Conservation (phyloP, 2,888 invertebrate species). For the Axea sp. region DNA sequence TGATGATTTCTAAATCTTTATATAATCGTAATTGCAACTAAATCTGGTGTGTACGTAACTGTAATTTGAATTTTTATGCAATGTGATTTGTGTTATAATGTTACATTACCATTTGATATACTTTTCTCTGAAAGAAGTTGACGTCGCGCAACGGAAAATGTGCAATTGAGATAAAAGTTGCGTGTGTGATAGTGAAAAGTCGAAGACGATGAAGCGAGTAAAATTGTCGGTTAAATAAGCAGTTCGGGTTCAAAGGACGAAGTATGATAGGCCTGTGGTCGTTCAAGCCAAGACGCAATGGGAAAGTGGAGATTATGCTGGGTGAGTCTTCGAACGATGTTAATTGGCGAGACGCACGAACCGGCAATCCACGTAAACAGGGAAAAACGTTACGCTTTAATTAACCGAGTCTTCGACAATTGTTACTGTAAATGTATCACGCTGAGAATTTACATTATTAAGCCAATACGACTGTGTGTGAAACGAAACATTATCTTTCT, state of each 20-base stretch:
- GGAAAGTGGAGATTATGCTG: conserved; percentile 85
- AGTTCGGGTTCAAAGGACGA: conserved; percentile 55
- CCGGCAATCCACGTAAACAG: conserved; percentile 52
- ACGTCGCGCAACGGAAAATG: conserved; percentile 13
- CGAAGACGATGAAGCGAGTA: conserved; percentile 21
- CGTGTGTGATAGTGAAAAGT: conserved; percentile 2
- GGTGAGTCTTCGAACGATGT: conserved; percentile 80
- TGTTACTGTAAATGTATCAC: conserved; percentile 44
- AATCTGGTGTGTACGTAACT: too few species aligned
- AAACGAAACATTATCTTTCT: too few species aligned
- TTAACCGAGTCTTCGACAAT: conserved; percentile 53
- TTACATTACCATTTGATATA: too few species aligned
- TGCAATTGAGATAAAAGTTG: background rate
- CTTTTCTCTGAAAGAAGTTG: conserved; percentile 3
- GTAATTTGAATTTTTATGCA: too few species aligned
- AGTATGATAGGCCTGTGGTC: conserved; percentile 83
- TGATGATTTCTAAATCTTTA: too few species aligned
- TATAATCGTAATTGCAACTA: too few species aligned
- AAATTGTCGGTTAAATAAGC: conserved; percentile 32
- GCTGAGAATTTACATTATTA: conserved; percentile 57
- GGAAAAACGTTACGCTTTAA: conserved; percentile 59
- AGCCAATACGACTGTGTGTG: conserved; percentile 12
- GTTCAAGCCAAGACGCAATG: conserved; percentile 84
- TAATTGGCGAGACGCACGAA: conserved; percentile 58
- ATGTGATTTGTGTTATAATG: too few species aligned